Evolutionary conservation across 2,888 invertebrate species (phyloP).

Genomic region (Willowsia nigromaculata): DNA sequence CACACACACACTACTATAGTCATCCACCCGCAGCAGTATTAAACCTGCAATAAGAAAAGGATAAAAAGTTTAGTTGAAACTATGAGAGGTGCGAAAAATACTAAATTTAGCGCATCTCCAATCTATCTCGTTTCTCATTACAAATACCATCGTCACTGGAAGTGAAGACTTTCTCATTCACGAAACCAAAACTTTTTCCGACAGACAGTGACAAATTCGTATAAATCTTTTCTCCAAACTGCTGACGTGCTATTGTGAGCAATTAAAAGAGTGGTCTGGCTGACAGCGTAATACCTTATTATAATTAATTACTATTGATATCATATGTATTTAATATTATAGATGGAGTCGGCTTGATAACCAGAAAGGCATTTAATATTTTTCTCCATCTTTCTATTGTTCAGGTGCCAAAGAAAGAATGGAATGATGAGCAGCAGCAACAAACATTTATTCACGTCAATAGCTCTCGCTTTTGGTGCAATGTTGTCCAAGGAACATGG

Average conservation of each 20-base stretch:
- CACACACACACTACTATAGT: neutral
- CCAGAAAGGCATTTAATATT: neutral
- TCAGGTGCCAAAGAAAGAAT: slow-evolving; percentile 77
- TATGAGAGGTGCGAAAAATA: neutral
- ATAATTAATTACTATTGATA: slow-evolving; percentile 30
- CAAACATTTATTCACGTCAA: slow-evolving; percentile 75
- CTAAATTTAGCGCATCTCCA: neutral
- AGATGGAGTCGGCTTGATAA: neutral
- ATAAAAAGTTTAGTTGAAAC: neutral
- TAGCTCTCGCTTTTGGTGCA: slow-evolving; percentile 81
- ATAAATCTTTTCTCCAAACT: neutral
- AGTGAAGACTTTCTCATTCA: neutral
- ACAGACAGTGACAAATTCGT: slow-evolving; percentile 30
- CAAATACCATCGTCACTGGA: neutral
- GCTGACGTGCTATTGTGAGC: neutral
- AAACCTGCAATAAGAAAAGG: neutral
- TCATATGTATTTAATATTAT: neutral
- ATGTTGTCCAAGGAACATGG: slow-evolving; percentile 95
- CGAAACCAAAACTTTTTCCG: neutral
- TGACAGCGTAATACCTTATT: slow-evolving; percentile 13
- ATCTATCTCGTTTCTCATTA: neutral
- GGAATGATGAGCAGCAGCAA: slow-evolving; percentile 70
- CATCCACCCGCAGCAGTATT: neutral
- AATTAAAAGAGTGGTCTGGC: neutral
- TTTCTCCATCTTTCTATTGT: slow-evolving; percentile 4